Evolutionary conservation across 2,888 invertebrate genomes (phyloP).

Genomic region (Tipula vernalis): DNA sequence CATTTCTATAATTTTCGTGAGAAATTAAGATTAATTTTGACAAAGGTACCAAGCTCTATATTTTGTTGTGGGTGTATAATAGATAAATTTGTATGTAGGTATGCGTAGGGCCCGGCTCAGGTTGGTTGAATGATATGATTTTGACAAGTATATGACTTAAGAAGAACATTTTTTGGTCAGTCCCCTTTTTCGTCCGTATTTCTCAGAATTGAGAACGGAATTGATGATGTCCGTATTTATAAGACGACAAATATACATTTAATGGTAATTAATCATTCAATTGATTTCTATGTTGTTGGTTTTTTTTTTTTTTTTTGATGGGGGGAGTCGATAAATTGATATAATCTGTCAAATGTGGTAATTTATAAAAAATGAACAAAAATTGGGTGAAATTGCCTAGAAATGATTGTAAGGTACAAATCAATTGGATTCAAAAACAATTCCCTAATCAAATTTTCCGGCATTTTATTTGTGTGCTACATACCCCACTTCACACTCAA

Average conservation of each 20-base stretch:
- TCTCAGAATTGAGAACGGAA: background rate
- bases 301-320: background rate
- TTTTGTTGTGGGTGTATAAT: background rate
- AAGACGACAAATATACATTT: background rate
- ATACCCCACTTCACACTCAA: background rate
- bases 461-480: background rate
- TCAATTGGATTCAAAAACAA: background rate
- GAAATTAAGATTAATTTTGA: background rate
- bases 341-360: background rate
- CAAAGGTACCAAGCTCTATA: background rate
- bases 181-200: background rate
- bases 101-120: background rate
- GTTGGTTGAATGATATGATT: background rate
- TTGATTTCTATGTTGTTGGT: background rate
- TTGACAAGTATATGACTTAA: background rate
- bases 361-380: background rate
- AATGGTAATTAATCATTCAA: background rate
- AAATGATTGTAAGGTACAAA: background rate
- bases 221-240: background rate
- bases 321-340: background rate
- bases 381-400: background rate
- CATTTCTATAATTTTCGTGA: background rate
- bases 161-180: background rate
- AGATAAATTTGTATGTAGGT: background rate
- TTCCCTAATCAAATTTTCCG: background rate